Evolutionary conservation across 2,888 invertebrate species (phyloP).

Genomic region (Lucinisca nassula): DNA sequence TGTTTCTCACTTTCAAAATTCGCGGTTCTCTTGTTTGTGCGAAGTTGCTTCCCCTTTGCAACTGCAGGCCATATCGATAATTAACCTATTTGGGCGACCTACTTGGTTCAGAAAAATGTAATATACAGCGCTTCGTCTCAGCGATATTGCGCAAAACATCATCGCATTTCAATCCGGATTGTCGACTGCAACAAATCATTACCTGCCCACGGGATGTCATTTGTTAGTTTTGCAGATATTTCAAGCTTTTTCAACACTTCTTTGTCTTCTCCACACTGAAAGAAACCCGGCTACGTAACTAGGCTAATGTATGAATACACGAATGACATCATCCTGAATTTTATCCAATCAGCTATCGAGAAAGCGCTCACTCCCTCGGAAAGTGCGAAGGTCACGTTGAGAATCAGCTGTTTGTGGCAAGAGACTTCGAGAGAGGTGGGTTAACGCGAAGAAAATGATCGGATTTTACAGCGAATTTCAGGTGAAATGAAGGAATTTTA

Average conservation of each 20-base stretch:
- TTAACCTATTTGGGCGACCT: slow-evolving; percentile 16
- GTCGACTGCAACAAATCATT: background rate
- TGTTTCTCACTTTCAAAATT: background rate
- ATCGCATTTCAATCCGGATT: slow-evolving; percentile 40
- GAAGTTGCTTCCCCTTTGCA: background rate
- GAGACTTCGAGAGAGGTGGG: slow-evolving; percentile 47
- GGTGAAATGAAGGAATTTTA: background rate
- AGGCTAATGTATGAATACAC: slow-evolving; percentile 70
- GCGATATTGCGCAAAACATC: slow-evolving; percentile 21
- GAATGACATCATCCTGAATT: slow-evolving; percentile 62
- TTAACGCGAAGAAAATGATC: slow-evolving; percentile 5
- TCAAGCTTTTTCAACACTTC: slow-evolving; percentile 10
- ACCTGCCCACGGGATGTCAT: slow-evolving; percentile 35
- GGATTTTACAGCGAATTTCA: slow-evolving; percentile 7
- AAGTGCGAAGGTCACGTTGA: slow-evolving; percentile 63
- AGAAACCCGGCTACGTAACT: slow-evolving; percentile 55
- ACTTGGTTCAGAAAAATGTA: background rate
- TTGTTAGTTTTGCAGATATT: slow-evolving; percentile 53
- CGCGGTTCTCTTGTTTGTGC: background rate
- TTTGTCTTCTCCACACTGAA: slow-evolving; percentile 48
- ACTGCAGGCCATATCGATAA: slow-evolving; percentile 6
- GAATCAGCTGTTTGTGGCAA: slow-evolving; percentile 73
- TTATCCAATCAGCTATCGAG: slow-evolving; percentile 58
- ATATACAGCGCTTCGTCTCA: background rate
- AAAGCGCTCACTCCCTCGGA: slow-evolving; percentile 63